Evolutionary conservation across 2,888 invertebrate species (phyloP).

Genomic region (Elaeidobius kamerunicus): DNA sequence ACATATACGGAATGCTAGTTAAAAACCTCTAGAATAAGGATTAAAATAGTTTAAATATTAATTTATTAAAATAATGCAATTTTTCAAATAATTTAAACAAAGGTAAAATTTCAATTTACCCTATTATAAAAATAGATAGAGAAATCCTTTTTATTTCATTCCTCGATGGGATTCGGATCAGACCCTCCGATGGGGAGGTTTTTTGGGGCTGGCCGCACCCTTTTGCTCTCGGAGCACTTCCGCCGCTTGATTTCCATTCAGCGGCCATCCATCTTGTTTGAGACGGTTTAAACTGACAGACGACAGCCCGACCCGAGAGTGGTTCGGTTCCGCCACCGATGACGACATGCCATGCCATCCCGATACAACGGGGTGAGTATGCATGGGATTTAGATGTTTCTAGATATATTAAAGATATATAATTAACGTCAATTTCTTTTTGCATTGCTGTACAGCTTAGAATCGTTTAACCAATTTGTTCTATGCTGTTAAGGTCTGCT

Average conservation of each 20-base stretch:
- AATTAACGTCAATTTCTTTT: too few species aligned
- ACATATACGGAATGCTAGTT: too few species aligned
- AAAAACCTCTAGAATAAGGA: too few species aligned
- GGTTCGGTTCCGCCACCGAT: constrained; percentile 31
- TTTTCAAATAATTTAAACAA: too few species aligned
- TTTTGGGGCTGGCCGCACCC: constrained; percentile 31
- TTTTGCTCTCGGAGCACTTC: constrained; percentile 42
- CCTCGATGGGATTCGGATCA: constrained; percentile 20
- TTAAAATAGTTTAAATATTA: too few species aligned
- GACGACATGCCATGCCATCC: constrained; percentile 28
- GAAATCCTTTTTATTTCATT: constrained; percentile 7
- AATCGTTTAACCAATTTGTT: too few species aligned
- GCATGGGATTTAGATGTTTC: too few species aligned
- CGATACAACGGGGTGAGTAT: constrained; percentile 11
- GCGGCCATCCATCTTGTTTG: constrained; percentile 64
- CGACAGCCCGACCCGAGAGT: constrained; percentile 42
- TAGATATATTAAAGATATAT: too few species aligned
- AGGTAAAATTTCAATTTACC: too few species aligned
- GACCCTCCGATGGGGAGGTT: constrained; percentile 30
- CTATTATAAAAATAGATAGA: background rate
- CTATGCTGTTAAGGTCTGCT: too few species aligned
- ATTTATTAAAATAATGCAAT: too few species aligned
- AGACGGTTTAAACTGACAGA: constrained; percentile 53
- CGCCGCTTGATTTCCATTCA: constrained; percentile 61
- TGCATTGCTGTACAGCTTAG: too few species aligned